Evolutionary conservation across 2,113 vertebrate genomes (phyloP).

Genomic region (Polypterus bichir): DNA sequence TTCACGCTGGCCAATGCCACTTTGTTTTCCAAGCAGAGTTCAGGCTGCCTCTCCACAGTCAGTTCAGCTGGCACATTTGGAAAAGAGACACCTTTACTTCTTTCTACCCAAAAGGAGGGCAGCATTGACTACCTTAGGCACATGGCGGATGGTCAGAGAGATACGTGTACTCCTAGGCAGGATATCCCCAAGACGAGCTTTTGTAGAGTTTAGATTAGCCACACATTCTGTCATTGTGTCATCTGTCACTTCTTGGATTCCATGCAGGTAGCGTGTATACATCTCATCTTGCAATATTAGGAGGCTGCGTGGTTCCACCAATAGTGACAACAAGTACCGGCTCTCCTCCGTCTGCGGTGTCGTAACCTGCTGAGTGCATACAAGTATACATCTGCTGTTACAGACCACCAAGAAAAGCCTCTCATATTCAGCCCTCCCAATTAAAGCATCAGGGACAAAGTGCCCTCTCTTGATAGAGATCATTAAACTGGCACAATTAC

Average conservation of each 20-base stretch:
- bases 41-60: too few relatives aligned
- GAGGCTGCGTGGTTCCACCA: conserved; percentile 63
- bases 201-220: conserved; percentile 40
- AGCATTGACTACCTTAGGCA: conserved; percentile 65
- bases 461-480: background rate
- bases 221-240: conserved; percentile 51
- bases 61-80: too few relatives aligned
- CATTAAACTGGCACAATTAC: too few relatives aligned
- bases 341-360: conserved; percentile 45
- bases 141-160: conserved; percentile 71
- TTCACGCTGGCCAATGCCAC: too few relatives aligned
- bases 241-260: conserved; percentile 36
- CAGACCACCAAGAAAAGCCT: too few relatives aligned
- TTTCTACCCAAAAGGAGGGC: conserved; percentile 51
- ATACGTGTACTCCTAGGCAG: conserved; percentile 56
- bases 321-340: conserved; percentile 53
- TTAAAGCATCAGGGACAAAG: background rate
- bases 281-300: conserved; percentile 61
- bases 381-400: too few relatives aligned
- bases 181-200: conserved; percentile 28
- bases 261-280: conserved; percentile 65
- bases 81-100: too few relatives aligned
- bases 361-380: too few relatives aligned
- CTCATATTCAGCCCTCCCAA: too few relatives aligned
- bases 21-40: too few relatives aligned